Conservation (phyloP, 2,888 invertebrate species). For the Rhagophthalmus giganteus region DNA sequence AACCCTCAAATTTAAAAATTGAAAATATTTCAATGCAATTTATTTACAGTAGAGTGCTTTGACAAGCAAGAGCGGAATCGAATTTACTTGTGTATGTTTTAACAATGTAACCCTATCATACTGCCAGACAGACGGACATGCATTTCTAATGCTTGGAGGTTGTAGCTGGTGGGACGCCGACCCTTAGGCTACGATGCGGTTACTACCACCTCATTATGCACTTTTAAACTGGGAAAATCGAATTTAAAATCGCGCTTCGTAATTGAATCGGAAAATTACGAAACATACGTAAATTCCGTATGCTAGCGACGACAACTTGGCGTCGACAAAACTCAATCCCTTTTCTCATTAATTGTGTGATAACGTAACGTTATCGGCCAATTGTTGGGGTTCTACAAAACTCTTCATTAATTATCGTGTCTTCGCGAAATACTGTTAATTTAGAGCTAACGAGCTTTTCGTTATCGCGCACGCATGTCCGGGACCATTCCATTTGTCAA, state of each 20-base stretch:
- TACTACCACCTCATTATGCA: constrained; percentile 21
- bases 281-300: too few relatives aligned
- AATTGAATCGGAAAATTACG: too few relatives aligned
- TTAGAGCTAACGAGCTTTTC: constrained; percentile 47
- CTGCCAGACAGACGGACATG: constrained; percentile 42
- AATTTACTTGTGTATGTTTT: constrained; percentile 49
- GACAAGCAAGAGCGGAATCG: constrained; percentile 53
- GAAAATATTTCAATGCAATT: constrained; percentile 56
- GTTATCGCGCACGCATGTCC: constrained; percentile 47
- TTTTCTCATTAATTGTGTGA: constrained; percentile 51
- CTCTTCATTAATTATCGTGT: constrained; percentile 52
- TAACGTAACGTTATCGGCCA: constrained; percentile 48
- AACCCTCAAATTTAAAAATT: constrained; percentile 52
- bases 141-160: constrained; percentile 46
- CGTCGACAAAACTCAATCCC: constrained; percentile 47
- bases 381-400: constrained; percentile 49
- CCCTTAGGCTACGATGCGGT: constrained; percentile 22
- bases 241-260: too few relatives aligned
- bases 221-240: not conserved
- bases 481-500: constrained; percentile 50
- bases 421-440: constrained; percentile 51
- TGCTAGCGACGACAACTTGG: too few relatives aligned
- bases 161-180: constrained; percentile 35
- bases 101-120: constrained; percentile 52
- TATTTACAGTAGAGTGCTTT: constrained; percentile 53